Evolutionary conservation across 2,113 vertebrate species (phyloP).

Genomic region (Psilopsiagon aymara): DNA sequence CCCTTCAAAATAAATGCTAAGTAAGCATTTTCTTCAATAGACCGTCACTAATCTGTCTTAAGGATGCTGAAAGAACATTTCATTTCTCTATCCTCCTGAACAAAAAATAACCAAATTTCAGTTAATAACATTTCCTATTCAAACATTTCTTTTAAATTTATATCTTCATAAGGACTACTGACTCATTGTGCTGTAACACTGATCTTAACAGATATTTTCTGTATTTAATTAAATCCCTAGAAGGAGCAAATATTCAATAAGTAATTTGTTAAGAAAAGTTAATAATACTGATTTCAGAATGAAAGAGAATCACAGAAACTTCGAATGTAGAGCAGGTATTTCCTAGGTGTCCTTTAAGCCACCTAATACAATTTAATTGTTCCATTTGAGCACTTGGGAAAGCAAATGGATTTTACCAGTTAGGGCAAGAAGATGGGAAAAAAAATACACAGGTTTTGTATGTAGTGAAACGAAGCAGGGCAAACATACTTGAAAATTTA

Average conservation of each 20-base stretch:
- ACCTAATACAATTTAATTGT: neutral
- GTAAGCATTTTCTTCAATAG: neutral
- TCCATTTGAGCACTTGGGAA: neutral
- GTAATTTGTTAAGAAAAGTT: neutral
- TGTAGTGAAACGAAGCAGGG: neutral
- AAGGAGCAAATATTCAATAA: neutral
- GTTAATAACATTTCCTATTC: neutral
- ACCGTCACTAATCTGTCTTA: neutral
- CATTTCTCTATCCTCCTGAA: neutral
- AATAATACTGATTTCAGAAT: neutral
- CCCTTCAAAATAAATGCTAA: neutral
- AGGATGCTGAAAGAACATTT: neutral
- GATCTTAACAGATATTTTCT: neutral
- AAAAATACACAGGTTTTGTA: neutral
- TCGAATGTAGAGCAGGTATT: neutral
- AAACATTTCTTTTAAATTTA: neutral
- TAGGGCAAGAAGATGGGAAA: neutral
- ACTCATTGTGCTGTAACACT: neutral
- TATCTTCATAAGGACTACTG: neutral
- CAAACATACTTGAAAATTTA: neutral
- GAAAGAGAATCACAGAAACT: neutral
- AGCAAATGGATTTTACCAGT: neutral
- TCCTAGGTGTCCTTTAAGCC: neutral
- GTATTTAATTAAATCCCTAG: neutral
- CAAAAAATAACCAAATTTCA: neutral